A percentile compares a stretch with the other conserved stretches of the same genome.
These are phyloP conservation scores for Menura novaehollandiae DNA, from an alignment of 2,113 vertebrate species.

Conservation along the genomic window DNA sequence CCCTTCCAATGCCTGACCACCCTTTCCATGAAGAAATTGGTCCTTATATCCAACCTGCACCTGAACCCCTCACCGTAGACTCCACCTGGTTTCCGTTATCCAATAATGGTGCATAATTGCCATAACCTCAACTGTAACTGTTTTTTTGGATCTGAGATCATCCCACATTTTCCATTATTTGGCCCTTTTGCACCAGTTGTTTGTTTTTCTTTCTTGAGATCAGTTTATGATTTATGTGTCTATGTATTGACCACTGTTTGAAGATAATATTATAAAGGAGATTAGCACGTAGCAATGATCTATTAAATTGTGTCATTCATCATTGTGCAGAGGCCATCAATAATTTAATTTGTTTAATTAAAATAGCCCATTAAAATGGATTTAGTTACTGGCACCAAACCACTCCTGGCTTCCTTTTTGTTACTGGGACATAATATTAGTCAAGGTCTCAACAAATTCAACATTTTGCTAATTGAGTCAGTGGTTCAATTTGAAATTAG, in stretches of 20 bases:
- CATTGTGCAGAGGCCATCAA: background rate
- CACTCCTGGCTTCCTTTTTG: background rate
- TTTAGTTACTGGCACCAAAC: slow-evolving; percentile 22
- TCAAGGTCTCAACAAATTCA: slow-evolving; percentile 14
- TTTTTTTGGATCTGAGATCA: background rate
- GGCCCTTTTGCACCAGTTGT: background rate
- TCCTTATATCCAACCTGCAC: background rate
- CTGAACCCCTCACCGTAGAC: rapidly evolving
- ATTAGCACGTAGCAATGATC: background rate
- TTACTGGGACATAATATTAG: slow-evolving; percentile 24
- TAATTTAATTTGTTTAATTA: slow-evolving; percentile 61
- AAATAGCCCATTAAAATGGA: slow-evolving; percentile 32
- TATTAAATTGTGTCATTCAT: background rate
- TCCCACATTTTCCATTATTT: background rate
- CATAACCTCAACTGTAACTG: background rate
- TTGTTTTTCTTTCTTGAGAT: background rate
- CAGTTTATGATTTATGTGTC: background rate
- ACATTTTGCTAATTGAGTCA: slow-evolving; percentile 43
- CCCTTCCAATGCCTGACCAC: background rate
- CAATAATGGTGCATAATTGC: rapidly evolving
- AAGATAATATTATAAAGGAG: background rate
- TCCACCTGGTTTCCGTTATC: background rate
- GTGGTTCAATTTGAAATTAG: slow-evolving; percentile 26
- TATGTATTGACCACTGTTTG: background rate
- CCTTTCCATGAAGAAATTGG: background rate